Conservation (phyloP, 2,797 vertebrate species). For the Stomatorhinus walkeri region DNA sequence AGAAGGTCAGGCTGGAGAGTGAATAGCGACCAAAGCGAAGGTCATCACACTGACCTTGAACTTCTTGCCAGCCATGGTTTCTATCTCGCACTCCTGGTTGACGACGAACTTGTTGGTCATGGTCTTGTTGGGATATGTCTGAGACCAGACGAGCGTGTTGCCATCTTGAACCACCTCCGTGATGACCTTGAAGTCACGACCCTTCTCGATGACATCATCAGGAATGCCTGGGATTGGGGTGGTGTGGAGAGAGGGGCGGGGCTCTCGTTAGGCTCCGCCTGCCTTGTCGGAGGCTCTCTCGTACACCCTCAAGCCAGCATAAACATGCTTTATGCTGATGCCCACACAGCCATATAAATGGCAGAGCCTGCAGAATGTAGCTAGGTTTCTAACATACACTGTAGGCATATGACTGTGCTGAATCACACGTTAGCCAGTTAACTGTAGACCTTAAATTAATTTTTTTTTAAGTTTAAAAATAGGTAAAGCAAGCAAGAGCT, state of each 20-base stretch:
- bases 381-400: neutral
- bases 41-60: conserved; percentile 66
- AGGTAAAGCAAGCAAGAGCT: neutral
- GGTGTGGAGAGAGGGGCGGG: neutral
- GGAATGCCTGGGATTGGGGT: conserved; percentile 50
- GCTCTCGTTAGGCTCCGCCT: neutral
- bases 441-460: neutral
- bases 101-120: conserved; percentile 71
- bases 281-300: neutral
- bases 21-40: neutral
- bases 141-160: conserved; percentile 74
- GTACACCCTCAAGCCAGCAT: neutral
- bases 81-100: conserved; percentile 73
- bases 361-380: neutral
- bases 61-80: conserved; percentile 65
- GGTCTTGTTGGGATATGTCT: conserved; percentile 62
- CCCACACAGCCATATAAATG: neutral
- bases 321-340: neutral
- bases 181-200: conserved; percentile 68
- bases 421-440: neutral
- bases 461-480: neutral
- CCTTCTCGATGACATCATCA: conserved; percentile 53
- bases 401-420: neutral
- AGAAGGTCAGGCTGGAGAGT: neutral
- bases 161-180: conserved; percentile 78